Evolutionary conservation across 2,888 invertebrate genomes (phyloP), one percentile per base, ranked within the genome.

Genomic region (Fabriciana adippe): DNA sequence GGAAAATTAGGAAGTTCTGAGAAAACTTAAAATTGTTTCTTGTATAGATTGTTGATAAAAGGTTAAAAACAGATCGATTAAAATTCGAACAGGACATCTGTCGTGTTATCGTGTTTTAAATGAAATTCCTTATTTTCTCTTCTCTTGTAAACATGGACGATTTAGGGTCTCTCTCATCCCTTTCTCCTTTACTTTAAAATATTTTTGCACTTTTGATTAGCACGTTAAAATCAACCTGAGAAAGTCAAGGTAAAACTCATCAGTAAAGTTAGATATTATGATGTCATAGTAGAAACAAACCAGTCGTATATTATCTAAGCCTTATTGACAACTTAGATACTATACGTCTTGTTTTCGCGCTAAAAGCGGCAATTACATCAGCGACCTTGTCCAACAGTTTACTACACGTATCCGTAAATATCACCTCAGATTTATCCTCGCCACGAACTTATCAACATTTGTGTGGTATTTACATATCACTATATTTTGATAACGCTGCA

Each of bases 351-450:
- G 86, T 85, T 86, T 81, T 76, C 79, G 78, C 78, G 88, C 88
- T 90, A 90, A 90, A 92, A 85, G 74, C 80, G 83, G 89, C 85
- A 87, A 90, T 92, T 92, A 92, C 92, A 89, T 92, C 92, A 92
- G 81, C 86, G 88, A 82, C 92, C 92, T 92, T 89, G 91, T 75
- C 64, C 62, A 76, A 78, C 81, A 81, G 80, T 84, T 82, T 83
- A 80, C 80, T 76, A 77, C 77, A 80, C 82, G 79, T 80, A 77
- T 81, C 79, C 79, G 79, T 85, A 83, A 87, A 86, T 83, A 86
- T 82, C 83, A 84, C 81, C 85, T 81, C 83, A 84, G 82, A 85
- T 85, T 87, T 79, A 72, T 64, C 60, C 72, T 73, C 54, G 62
- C 64, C 47, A 55, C 31, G 55, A 21, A 13, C 41, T 13, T 64